Base-by-base conservation (phyloP, 2,113 vertebrate species). In the Mugil cephalus region DNA sequence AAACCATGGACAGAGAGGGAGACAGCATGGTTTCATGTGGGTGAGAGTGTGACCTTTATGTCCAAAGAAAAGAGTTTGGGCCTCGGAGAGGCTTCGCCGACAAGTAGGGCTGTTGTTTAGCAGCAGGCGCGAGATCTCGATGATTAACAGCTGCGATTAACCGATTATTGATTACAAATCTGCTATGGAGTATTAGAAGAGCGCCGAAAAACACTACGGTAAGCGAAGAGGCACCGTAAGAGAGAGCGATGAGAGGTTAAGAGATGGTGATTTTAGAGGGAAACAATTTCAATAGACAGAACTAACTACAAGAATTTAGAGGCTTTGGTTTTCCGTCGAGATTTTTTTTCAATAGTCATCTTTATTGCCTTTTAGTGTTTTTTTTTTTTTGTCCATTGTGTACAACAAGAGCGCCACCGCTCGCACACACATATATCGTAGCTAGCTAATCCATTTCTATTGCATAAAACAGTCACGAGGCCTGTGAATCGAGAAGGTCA, bases 161-260 rank as follows among this genome's bases (percentile, higher is more conserved):
- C 74, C 74, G 86, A 90, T 89, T 88, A 86, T 87, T 86, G 84
- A 87, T 90, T 88, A 91, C 89, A 94, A 87, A 90, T 96, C 95
- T 95, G 95, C 96, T 96, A 95, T 95, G 95, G 94, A 95, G 95
- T 94, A 98, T 98, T 98, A 98, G 95, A 95, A 94, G 83, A 93
- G 91, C 94, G 52, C 90, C 92, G 91, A 58, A 77, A 66, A 43
- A 56, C n/a, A 91, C 87, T 86, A 86, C 74, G 88, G 93, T 93
- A 93, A 96, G 97, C 96, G 95, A 94, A 93, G 92, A 95, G 96
- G 95, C 95, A 91, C 94, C 95, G 89, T 96, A 88, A 96, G 95
- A 95, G 95, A 96, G 94, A 96, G 96, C 95, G 90, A 97, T 96
- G 96, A 98, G 93, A 94, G 94, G 95, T 96, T 96, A 97, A 96